These are phyloP conservation scores for Sarcophaga peregrina DNA, from an alignment of 1,140 invertebrate species.

Conservation along the genomic window DNA sequence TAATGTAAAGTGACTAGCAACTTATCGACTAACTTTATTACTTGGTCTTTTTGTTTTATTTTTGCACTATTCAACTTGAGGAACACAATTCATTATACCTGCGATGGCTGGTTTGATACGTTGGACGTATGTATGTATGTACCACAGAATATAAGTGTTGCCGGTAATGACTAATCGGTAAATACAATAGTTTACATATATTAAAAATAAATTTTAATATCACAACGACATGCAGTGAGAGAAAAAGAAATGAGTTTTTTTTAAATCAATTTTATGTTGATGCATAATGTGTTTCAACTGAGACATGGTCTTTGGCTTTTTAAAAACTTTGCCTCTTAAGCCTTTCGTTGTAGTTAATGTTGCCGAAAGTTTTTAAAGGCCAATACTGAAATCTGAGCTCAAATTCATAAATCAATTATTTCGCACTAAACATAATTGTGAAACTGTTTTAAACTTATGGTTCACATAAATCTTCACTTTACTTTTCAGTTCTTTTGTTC, in stretches of 20 bases:
- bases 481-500: neutral
- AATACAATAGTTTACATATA: neutral
- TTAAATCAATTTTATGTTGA: neutral
- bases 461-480: neutral
- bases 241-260: neutral
- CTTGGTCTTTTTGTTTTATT: neutral
- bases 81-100: neutral
- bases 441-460: neutral
- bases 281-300: neutral
- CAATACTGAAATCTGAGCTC: neutral
- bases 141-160: constrained; percentile 2
- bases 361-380: neutral
- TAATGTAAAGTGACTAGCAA: too few species aligned
- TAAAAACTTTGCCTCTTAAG: neutral
- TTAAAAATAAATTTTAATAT: neutral
- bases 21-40: too few species aligned
- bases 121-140: neutral
- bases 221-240: neutral
- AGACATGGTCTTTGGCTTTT: too few species aligned
- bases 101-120: neutral
- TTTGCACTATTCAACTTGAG: neutral
- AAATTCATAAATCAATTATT: constrained; percentile 21
- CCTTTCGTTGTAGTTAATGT: neutral
- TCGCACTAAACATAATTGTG: neutral
- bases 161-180: constrained; percentile 15